These are phyloP conservation scores for Heterodera schachtii DNA, from an alignment of 1,140 invertebrate genomes.

Conservation along the genomic window DNA sequence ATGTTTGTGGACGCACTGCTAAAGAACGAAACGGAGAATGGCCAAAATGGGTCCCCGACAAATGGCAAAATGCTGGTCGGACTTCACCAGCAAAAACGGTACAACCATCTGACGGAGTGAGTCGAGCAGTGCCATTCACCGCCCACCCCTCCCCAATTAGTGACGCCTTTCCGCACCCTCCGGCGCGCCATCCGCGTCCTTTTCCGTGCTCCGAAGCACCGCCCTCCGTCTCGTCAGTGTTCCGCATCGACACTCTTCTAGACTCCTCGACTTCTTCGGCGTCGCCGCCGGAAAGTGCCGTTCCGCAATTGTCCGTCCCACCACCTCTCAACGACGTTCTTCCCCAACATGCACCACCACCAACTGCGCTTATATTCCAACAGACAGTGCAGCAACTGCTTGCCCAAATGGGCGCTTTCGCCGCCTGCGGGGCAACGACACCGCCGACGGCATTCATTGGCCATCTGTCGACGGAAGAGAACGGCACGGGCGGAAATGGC, in stretches of 20 bases:
- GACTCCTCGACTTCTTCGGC: background rate
- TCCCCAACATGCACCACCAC: background rate
- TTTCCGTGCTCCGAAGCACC: background rate
- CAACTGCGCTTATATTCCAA: slow-evolving; percentile 9
- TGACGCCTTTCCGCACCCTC: background rate
- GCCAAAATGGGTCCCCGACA: background rate
- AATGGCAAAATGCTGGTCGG: background rate
- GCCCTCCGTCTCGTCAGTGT: slow-evolving; percentile 17
- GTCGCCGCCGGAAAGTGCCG: background rate
- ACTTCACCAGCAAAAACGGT: background rate
- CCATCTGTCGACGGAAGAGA: background rate
- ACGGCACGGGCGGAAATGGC: background rate
- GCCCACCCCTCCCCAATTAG: background rate
- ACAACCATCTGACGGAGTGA: too few species aligned
- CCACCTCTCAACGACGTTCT: background rate
- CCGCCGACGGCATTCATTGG: slow-evolving; percentile 1
- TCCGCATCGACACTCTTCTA: slow-evolving; percentile 24
- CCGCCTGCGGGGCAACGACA: slow-evolving; percentile 5
- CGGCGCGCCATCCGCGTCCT: background rate
- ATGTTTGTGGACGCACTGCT: background rate
- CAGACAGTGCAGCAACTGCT: slow-evolving; percentile 27
- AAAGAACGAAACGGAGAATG: background rate
- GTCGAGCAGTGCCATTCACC: background rate
- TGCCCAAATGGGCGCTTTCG: slow-evolving; percentile 17
- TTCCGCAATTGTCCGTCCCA: background rate